Evolutionary conservation across 2,113 vertebrate species (phyloP).

Genomic region (Chascanopsetta lugubris): DNA sequence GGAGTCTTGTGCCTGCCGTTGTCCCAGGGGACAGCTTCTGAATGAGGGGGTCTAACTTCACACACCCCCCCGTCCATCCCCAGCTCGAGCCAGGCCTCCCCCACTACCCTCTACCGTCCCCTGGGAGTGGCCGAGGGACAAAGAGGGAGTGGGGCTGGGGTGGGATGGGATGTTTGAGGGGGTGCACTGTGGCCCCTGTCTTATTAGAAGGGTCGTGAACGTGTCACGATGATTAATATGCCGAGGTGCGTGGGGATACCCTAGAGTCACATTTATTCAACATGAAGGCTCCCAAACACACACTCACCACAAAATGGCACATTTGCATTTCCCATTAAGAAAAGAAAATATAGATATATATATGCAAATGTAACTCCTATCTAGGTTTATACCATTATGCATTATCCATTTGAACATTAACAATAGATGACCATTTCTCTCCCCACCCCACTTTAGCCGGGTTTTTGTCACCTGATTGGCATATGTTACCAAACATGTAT

Average conservation of each 20-base stretch:
- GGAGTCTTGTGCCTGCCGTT: constrained; percentile 84
- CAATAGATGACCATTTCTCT: constrained; percentile 75
- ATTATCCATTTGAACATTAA: constrained; percentile 73
- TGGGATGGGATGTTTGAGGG: constrained; percentile 80
- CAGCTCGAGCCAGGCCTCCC: constrained; percentile 71
- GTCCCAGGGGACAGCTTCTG: constrained; percentile 80
- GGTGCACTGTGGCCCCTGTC: constrained; percentile 83
- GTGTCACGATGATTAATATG: constrained; percentile 89
- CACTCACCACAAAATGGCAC: constrained; percentile 80
- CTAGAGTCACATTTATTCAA: constrained; percentile 86
- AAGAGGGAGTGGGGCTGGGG: constrained; percentile 81
- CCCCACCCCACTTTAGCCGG: constrained; percentile 23
- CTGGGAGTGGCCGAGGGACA: constrained; percentile 80
- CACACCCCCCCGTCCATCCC: constrained; percentile 56
- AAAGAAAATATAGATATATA: constrained; percentile 84
- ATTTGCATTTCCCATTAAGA: constrained; percentile 86
- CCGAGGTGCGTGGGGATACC: constrained; percentile 84
- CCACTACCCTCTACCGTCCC: constrained; percentile 75
- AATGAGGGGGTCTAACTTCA: constrained; percentile 83
- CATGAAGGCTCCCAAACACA: constrained; percentile 76
- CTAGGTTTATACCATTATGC: constrained; percentile 72
- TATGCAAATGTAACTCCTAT: constrained; percentile 80
- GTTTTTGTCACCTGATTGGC: constrained; percentile 59
- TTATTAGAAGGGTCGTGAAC: constrained; percentile 88
- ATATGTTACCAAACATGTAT: constrained; percentile 17